These are phyloP conservation scores for Hoplodrina ambigua DNA, from an alignment of 2,888 invertebrate species.

Conservation along the genomic window DNA sequence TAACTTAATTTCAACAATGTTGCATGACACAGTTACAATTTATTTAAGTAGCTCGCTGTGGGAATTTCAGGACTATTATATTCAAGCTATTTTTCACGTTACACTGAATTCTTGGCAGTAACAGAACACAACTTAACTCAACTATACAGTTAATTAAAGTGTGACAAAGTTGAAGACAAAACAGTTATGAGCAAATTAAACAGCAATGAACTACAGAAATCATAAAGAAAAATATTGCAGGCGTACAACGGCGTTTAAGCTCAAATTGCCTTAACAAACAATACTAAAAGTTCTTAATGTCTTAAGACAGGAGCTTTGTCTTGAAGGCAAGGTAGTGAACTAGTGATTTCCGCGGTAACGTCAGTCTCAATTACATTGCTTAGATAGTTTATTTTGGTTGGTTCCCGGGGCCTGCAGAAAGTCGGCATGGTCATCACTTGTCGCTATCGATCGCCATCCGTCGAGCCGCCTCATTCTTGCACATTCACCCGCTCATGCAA, in stretches of 20 bases:
- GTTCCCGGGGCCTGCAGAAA: conserved; percentile 46
- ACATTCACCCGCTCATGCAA: conserved; percentile 64
- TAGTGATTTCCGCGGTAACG: conserved; percentile 29
- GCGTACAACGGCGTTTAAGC: conserved; percentile 2
- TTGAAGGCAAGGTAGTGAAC: conserved; percentile 14
- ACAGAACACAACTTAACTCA: conserved; percentile 24
- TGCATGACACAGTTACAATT: conserved; percentile 37
- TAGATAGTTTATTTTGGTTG: conserved; percentile 46
- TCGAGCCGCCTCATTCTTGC: conserved; percentile 69
- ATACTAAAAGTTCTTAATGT: conserved; percentile 29
- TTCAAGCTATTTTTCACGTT: conserved; percentile 33
- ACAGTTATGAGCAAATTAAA: conserved; percentile 19
- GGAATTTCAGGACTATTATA: conserved; percentile 29
- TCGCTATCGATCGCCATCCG: conserved; percentile 71
- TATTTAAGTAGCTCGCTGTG: conserved; percentile 38
- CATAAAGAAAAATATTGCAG: conserved; percentile 13
- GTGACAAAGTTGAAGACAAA: conserved; percentile 8
- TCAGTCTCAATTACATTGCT: conserved; percentile 56
- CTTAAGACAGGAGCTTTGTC: conserved; percentile 1
- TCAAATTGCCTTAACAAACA: conserved; percentile 30
- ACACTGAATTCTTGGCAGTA: conserved; percentile 37
- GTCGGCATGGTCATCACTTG: conserved; percentile 70
- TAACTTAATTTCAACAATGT: conserved; percentile 57
- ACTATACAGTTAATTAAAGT: conserved; percentile 19
- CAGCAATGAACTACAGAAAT: background rate